Conservation (phyloP, 2,113 vertebrate species). For the Scartelaos histophorus region DNA sequence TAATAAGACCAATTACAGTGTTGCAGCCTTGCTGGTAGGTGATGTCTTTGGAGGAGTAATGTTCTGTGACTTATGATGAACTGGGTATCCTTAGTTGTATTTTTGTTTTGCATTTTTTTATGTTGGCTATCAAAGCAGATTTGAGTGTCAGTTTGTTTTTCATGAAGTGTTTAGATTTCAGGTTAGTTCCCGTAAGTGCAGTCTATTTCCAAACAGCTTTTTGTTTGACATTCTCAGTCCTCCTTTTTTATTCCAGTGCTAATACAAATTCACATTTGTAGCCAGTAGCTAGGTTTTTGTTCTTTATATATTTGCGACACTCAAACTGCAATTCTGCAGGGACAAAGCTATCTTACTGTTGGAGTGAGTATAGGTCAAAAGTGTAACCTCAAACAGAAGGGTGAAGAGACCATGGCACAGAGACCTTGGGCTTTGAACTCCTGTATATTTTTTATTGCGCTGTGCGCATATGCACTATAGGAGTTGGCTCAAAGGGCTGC, state of each 20-base stretch:
- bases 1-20: conserved; percentile 46
- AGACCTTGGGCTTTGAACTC: conserved; percentile 62
- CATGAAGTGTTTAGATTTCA: conserved; percentile 38
- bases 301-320: conserved; percentile 52
- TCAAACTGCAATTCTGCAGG: conserved; percentile 72
- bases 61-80: conserved; percentile 65
- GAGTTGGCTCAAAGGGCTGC: conserved; percentile 61
- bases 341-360: conserved; percentile 58
- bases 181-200: conserved; percentile 30
- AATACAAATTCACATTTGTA: conserved; percentile 60
- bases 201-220: conserved; percentile 59
- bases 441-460: conserved; percentile 76
- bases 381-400: conserved; percentile 63
- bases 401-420: conserved; percentile 67
- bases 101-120: conserved; percentile 70
- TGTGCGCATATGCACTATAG: conserved; percentile 82
- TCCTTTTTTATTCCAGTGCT: conserved; percentile 49
- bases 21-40: conserved; percentile 70
- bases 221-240: conserved; percentile 9
- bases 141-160: conserved; percentile 44
- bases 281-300: conserved; percentile 38
- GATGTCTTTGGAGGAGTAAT: conserved; percentile 36
- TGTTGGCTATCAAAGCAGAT: conserved; percentile 69
- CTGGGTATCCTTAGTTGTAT: conserved; percentile 62
- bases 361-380: conserved; percentile 53